A percentile compares a stretch with the other conserved stretches of the same genome.
These are phyloP conservation scores for Ceratoteleas bidentatus DNA, from an alignment of 1,140 invertebrate species.

Conservation along the genomic window DNA sequence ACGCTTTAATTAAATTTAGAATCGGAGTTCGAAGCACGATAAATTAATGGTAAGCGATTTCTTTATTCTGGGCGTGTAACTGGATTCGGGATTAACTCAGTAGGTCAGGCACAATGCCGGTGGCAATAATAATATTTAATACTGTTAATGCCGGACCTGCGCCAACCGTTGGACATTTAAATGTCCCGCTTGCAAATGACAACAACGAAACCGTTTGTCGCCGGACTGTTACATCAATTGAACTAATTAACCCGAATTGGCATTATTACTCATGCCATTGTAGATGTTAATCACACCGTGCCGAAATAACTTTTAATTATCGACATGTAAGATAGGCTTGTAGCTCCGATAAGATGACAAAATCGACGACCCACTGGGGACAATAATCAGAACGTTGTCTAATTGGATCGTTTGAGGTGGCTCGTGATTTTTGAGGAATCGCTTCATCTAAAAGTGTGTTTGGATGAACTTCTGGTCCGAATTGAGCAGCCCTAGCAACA, in stretches of 20 bases:
- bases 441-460: no score
- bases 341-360: background rate
- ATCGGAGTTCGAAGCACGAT: background rate
- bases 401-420: no score
- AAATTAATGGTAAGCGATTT: conserved; percentile 1
- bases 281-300: background rate
- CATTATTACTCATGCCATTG: background rate
- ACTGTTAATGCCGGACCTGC: background rate
- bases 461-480: background rate
- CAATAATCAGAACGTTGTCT: no score
- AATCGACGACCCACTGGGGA: background rate
- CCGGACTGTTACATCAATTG: background rate
- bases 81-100: conserved; percentile 29
- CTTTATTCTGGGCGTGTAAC: conserved; percentile 7
- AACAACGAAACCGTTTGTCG: background rate
- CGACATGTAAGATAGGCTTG: background rate
- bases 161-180: background rate
- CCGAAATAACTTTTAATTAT: conserved; percentile 1
- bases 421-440: no score
- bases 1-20: background rate
- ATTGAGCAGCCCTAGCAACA: no score
- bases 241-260: background rate
- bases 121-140: conserved; percentile 21
- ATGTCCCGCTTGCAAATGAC: background rate
- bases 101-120: conserved; percentile 16